Base-by-base conservation (phyloP, 2,113 vertebrate genomes). In the Tragelaphus imberbis region DNA sequence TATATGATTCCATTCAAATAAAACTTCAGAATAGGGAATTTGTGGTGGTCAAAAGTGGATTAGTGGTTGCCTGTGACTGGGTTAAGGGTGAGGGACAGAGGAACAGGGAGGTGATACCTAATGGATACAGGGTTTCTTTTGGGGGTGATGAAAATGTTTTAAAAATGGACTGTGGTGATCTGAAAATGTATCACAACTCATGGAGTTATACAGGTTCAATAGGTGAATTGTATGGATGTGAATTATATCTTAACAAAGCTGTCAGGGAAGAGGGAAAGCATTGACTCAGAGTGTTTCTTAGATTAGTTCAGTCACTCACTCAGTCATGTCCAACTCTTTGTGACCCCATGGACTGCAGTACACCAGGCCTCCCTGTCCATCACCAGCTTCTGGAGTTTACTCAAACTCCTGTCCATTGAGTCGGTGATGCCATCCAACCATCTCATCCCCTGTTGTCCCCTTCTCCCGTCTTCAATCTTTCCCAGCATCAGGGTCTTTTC, bases 71-170 rank as follows among this genome's bases (percentile, higher is more conserved):
- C 84, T 58, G 28, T 13, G 21, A 30, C 4, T 11, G 17, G 68
- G 0, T 51, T 8, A 40, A 44, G 40, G 8, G 9, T 25, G 40
- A 15, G 51, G 49, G 21, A 36, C 10, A 6, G 11, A 44, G 40
- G 30, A 49, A 3, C 4, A 23, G 30, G 28, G 75, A 49, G 59
- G 27, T 27, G 11, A 68, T 1, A 77, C 51, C 27, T 47, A 17
- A 61, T n/a, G 53, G 82, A 30, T 17, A 55, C 68, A 75, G 28
- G 53, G 28, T 80, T 94, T 90, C 81, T 47, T 96, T 92, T 28
- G 25, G 51, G 82, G n/a, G 33, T 51, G 33, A 56, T 81, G 59
- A 82, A 65, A 63, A 65, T 53, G 17, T 65, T 81, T 61, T 90
- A 36, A 75, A 94, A 40, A 36, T 56, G 1, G 3, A 47, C 14